These are phyloP conservation scores for Myrmophylax atrothorax DNA, from an alignment of 2,113 vertebrate species.

Conservation along the genomic window DNA sequence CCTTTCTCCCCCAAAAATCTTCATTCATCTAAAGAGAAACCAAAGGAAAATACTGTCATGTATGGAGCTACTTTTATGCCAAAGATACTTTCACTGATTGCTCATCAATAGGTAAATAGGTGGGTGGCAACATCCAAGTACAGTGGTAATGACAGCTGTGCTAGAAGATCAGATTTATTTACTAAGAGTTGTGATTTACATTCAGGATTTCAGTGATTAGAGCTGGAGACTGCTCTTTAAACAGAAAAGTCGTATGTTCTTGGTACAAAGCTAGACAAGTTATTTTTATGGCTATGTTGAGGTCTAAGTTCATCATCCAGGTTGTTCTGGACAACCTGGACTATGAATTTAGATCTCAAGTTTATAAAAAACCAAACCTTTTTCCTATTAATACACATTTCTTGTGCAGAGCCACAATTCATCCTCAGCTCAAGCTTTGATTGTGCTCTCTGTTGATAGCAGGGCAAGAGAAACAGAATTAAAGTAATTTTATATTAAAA, in stretches of 20 bases:
- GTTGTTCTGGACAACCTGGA: background rate
- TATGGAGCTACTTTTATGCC: background rate
- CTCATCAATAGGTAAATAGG: background rate
- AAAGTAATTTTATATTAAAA: background rate
- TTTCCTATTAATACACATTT: background rate
- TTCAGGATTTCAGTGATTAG: background rate
- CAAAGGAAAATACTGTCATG: background rate
- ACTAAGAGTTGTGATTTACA: background rate
- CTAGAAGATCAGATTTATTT: background rate
- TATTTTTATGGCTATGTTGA: background rate
- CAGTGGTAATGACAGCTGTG: background rate
- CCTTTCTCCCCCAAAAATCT: background rate
- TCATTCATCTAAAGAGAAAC: background rate
- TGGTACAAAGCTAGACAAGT: background rate
- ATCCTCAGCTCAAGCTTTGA: background rate
- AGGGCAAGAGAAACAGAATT: background rate
- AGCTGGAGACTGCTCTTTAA: background rate
- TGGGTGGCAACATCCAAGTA: background rate
- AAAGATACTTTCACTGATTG: background rate
- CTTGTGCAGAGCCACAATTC: background rate
- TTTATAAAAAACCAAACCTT: background rate
- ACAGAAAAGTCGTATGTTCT: background rate
- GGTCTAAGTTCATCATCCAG: background rate
- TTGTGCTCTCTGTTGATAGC: background rate
- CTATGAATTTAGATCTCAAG: background rate